phyloP scores from a whole-genome alignment of 2,797 vertebrate genomes.

The Zalophus californianus region DNA sequence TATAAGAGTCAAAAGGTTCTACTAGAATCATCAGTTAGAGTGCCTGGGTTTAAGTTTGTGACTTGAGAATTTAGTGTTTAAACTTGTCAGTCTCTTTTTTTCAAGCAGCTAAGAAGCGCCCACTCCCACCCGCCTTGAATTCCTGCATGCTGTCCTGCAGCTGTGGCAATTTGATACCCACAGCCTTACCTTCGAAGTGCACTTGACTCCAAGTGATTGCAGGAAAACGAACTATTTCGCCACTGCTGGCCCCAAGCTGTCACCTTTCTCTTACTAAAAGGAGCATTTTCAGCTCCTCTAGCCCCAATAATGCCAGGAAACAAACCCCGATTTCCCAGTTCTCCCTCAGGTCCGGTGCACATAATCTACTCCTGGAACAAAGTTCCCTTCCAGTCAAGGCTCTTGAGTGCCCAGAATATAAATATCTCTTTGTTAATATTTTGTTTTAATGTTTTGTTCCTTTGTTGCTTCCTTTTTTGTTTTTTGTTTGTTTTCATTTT shows the following conservation, averaged over 20 bases:
- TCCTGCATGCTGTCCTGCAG: background rate
- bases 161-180: background rate
- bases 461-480: background rate
- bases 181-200: background rate
- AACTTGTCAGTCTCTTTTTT: background rate
- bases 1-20: background rate
- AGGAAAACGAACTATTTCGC: background rate
- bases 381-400: background rate
- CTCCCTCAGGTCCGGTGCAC: background rate
- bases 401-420: background rate
- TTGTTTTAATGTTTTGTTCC: background rate
- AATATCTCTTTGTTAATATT: background rate
- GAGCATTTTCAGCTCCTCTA: background rate
- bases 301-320: background rate
- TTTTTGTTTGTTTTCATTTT: background rate
- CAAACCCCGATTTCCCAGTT: background rate
- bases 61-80: background rate
- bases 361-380: background rate
- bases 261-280: background rate
- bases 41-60: background rate
- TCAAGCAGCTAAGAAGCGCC: background rate
- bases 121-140: background rate
- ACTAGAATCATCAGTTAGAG: background rate
- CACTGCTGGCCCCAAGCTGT: background rate
- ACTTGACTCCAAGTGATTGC: background rate